Evolutionary conservation across 2,888 invertebrate species (phyloP), one percentile per base, ranked within the genome.

Genomic region (Emmelina monodactyla): DNA sequence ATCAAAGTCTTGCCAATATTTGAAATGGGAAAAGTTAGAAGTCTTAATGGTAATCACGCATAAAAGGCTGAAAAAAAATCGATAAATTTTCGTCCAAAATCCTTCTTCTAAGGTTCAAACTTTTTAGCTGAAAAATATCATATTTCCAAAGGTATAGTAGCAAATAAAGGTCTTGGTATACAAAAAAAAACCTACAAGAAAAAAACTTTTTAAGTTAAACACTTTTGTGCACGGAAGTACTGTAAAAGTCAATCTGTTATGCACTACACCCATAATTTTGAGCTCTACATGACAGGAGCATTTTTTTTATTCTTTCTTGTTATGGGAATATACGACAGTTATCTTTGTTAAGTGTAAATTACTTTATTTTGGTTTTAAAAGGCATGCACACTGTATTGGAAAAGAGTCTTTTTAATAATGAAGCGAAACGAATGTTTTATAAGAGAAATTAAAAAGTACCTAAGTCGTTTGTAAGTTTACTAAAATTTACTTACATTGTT

Each of bases 181-280:
- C 19, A 19, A 19, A 19, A 19, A 19, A 19, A 19, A 19, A 19
- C 9, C 9, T 19, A 19, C 5, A 19, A 6, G 19, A 19, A 6
- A 5, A 6, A 9, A 9, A 19, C 9, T 19, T 19, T 19, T 9
- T 6, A 5, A 19, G 6, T 19, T 5, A 25, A 25, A 25, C 31
- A 34, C 29, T 22, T 31, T 30, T 31, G 14, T 31, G 22, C 31
- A 11, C 29, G 43, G 43, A 38, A 43, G 46, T 49, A 46, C 45
- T 29, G 38, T 40, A 42, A 45, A 45, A 53, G 44, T 46, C 49
- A 48, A 50, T 51, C 46, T 45, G 48, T 48, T 51, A 46, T 50
- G 48, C 42, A 41, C 42, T 37, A 34, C 35, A 38, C 43, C 41
- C 50, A 48, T 50, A 52, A 50, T 43, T 51, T 48, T 44, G 34